Evolutionary conservation across 2,797 vertebrate genomes (phyloP).

Genomic region (Threskiornis aethiopicus): DNA sequence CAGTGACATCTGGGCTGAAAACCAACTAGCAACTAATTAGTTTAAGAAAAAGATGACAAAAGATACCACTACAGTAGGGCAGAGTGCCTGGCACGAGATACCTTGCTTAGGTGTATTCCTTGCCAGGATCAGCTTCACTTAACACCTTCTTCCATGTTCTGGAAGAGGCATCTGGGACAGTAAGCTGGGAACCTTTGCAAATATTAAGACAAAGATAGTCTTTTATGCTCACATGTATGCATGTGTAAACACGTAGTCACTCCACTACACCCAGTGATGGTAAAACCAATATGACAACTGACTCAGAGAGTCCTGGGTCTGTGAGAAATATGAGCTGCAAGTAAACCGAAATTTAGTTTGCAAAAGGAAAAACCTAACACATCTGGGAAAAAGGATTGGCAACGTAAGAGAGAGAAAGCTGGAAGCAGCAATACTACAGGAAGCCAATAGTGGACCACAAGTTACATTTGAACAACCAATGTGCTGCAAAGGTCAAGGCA

Average conservation of each 20-base stretch:
- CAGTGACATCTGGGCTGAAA: constrained; percentile 27
- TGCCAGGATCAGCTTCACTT: background rate
- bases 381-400: background rate
- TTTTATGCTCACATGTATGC: background rate
- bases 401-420: background rate
- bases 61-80: background rate
- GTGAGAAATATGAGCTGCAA: background rate
- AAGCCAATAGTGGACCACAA: constrained; percentile 29
- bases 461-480: background rate
- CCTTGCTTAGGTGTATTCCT: background rate
- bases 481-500: constrained; percentile 38
- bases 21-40: background rate
- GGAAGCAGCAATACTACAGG: background rate
- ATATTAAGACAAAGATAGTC: background rate
- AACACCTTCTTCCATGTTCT: background rate
- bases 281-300: background rate
- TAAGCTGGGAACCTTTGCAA: background rate
- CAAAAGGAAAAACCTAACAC: background rate
- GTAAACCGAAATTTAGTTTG: background rate
- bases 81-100: background rate
- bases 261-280: background rate
- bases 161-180: background rate
- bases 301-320: background rate
- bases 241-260: background rate
- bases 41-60: constrained; percentile 4